Base-by-base conservation (phyloP, 2,888 invertebrate species). In the Didymodactylos carnosus region DNA sequence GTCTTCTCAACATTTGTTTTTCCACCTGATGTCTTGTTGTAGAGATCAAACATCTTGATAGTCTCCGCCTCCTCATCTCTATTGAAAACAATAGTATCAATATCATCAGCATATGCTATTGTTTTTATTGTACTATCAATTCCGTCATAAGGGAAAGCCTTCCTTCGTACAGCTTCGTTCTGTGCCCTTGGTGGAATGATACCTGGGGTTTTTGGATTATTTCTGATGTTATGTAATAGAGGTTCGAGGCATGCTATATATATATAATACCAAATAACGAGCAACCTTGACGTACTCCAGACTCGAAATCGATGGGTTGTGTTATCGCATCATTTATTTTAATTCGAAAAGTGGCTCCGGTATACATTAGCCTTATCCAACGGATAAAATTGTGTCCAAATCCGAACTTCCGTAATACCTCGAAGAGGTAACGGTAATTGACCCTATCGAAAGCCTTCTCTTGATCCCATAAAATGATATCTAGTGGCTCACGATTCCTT, bases 391-490 rank as follows among this genome's bases (percentile, higher is more conserved):
- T 49, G 29, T 73, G 29, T 27, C 76, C 72, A 76, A 78, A 77
- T 19, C 77, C 77, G 73, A 77, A 78, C 13, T 74, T 39, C 13
- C 71, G 4, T 43, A 78, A 70, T 10, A 73, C 72, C 69, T 76
- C 71, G 75, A 76, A 77, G 29, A 78, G n/a, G 73, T 75, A 78
- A 23, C 74, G 71, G 71, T 77, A 76, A 39, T 73, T 75, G 14
- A 78, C 78, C 49, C 78, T 72, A 70, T 78, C 77, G 49, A 78
- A 78, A 3, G 77, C 78, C 49, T 78, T 78, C 62, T 76, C 77
- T 72, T 78, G 78, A 62, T 78, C 78, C 39, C 78, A 43, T 74
- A 51, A 71, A 43, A 78, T 76, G 70, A 78, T 77, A 49, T 73
- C 73, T 39, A 76, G 3, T n/a, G 43, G 43, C n/a, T n/a, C n/a